These are phyloP conservation scores for Liparis tanakae DNA, from an alignment of 2,797 vertebrate species.

Conservation along the genomic window DNA sequence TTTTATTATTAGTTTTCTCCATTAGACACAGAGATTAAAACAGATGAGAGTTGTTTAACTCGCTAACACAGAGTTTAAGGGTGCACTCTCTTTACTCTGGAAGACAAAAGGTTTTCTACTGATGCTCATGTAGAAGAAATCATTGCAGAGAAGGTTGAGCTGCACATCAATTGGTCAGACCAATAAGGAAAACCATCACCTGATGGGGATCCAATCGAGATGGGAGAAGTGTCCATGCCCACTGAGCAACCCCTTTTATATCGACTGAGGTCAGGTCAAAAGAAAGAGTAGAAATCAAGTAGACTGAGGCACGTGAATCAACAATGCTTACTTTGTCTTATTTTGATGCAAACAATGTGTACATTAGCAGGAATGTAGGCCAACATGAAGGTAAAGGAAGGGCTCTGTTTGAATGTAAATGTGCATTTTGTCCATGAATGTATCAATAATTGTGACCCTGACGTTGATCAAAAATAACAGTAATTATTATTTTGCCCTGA, in stretches of 20 bases:
- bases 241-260: constrained; percentile 76
- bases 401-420: not conserved
- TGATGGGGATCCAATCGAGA: constrained; percentile 70
- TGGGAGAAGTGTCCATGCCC: constrained; percentile 56
- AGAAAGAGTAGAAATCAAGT: not conserved
- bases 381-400: not conserved
- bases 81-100: constrained; percentile 38
- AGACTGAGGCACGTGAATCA: too few relatives aligned
- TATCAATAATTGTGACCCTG: not conserved
- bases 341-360: not conserved
- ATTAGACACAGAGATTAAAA: constrained; percentile 78
- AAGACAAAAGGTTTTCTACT: constrained; percentile 62
- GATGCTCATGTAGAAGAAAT: constrained; percentile 64
- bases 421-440: not conserved
- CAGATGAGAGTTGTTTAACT: constrained; percentile 75
- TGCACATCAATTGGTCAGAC: constrained; percentile 75
- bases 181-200: constrained; percentile 71
- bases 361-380: not conserved
- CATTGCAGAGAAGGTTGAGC: constrained; percentile 63
- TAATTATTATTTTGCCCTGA: not conserved
- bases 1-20: constrained; percentile 81
- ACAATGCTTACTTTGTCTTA: not conserved
- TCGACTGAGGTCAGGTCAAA: constrained; percentile 74
- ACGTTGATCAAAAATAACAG: not conserved
- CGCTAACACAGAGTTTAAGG: constrained; percentile 47